These are phyloP conservation scores for Ceyx cyanopectus DNA, from an alignment of 2,113 vertebrate species.

Conservation along the genomic window DNA sequence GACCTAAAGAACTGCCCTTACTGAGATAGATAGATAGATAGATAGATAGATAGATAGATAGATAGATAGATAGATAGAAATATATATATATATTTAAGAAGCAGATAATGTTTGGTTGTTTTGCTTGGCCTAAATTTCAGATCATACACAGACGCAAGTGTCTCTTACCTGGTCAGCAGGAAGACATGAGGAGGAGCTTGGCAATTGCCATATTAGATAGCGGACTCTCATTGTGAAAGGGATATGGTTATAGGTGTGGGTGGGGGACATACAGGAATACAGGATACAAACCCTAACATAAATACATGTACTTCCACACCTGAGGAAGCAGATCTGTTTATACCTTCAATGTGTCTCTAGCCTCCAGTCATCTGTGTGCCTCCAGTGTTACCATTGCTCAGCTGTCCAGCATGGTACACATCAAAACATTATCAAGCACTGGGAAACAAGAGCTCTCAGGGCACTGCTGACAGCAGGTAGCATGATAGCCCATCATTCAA, in stretches of 20 bases:
- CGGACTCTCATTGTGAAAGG: neutral
- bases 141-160: neutral
- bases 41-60: neutral
- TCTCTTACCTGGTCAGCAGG: neutral
- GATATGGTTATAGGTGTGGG: neutral
- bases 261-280: neutral
- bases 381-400: neutral
- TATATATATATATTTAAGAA: neutral
- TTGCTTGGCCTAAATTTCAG: neutral
- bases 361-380: neutral
- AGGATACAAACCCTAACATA: neutral
- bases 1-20: neutral
- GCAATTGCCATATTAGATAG: neutral
- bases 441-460: neutral
- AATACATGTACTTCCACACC: neutral
- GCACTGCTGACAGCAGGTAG: neutral
- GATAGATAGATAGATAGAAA: no score
- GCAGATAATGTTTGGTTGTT: neutral
- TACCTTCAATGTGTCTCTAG: neutral
- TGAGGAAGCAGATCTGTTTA: neutral
- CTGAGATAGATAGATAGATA: accelerated
- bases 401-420: no score
- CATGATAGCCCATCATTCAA: neutral
- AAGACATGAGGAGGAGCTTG: neutral
- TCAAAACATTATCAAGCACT: neutral